Percentiles rank a stretch among this genome's conserved stretches.
phyloP scores from a whole-genome alignment of 2,797 vertebrate genomes.

The Gorsachius magnificus region DNA sequence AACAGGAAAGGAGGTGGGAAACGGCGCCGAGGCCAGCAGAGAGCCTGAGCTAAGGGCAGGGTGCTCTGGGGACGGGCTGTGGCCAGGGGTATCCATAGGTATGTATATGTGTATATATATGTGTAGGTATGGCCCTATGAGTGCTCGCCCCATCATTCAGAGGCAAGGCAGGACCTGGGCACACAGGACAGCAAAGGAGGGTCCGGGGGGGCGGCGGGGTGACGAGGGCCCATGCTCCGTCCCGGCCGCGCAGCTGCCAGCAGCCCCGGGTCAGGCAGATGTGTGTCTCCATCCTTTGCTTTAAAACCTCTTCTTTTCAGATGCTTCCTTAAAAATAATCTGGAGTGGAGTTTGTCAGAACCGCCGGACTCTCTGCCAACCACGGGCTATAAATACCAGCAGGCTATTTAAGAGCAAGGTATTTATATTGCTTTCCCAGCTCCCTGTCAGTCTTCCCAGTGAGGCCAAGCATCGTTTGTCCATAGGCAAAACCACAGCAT shows the following conservation, averaged over 20 bases:
- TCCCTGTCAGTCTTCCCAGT: neutral
- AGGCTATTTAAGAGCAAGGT: neutral
- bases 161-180: neutral
- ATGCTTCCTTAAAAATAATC: neutral
- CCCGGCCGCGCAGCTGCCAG: fast-evolving
- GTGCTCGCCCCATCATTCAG: fast-evolving
- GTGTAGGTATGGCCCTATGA: fast-evolving
- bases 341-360: neutral
- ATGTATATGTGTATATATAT: too few relatives aligned
- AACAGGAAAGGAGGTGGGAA: neutral
- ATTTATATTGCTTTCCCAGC: neutral
- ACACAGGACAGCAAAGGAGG: neutral
- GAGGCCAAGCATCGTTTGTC: neutral
- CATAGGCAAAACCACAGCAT: neutral
- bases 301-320: neutral
- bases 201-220: neutral
- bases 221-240: fast-evolving
- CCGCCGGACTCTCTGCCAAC: neutral
- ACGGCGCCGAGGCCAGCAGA: fast-evolving
- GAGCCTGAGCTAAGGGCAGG: neutral
- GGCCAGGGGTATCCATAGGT: neutral
- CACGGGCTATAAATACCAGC: conserved; percentile 39
- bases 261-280: neutral
- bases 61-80: neutral
- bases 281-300: fast-evolving